These are phyloP conservation scores for Origma solitaria DNA, from an alignment of 2,113 vertebrate species.

Conservation along the genomic window DNA sequence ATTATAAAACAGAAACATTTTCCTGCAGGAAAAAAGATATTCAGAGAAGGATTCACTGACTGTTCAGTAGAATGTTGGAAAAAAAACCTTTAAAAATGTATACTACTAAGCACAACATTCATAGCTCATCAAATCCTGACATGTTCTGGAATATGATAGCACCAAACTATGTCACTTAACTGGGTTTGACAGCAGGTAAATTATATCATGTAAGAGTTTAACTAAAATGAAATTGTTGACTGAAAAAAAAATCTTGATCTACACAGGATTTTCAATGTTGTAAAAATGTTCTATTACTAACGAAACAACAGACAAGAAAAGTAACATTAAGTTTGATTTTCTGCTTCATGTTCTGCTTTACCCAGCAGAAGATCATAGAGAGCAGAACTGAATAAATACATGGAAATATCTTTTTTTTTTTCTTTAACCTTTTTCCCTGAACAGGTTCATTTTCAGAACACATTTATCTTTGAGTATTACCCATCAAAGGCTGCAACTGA, in stretches of 20 bases:
- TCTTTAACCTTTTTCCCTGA: not conserved
- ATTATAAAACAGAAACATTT: not conserved
- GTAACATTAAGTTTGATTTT: not conserved
- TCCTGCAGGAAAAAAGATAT: not conserved
- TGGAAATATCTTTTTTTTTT: not conserved
- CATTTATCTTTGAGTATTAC: not conserved
- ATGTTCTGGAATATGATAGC: slow-evolving; percentile 49
- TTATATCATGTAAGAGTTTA: slow-evolving; percentile 41
- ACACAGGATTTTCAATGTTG: slow-evolving; percentile 7
- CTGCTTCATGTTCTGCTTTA: slow-evolving; percentile 6
- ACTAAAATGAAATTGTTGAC: slow-evolving; percentile 39
- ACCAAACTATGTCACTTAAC: slow-evolving; percentile 30
- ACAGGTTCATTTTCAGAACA: not conserved
- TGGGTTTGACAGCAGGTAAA: slow-evolving; percentile 69
- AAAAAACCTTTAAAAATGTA: slow-evolving; percentile 55
- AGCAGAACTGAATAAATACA: not conserved
- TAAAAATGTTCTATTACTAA: slow-evolving; percentile 37
- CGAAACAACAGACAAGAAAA: slow-evolving; percentile 53
- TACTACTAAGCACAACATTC: slow-evolving; percentile 37
- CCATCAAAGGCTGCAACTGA: not conserved
- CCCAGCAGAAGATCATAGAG: not conserved
- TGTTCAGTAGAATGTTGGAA: not conserved
- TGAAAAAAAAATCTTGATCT: slow-evolving; percentile 47
- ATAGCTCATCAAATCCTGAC: slow-evolving; percentile 55
- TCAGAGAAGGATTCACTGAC: not conserved